Percentiles rank a stretch among this genome's conserved stretches.
Evolutionary conservation across 2,888 invertebrate species (phyloP).

Genomic region (Hirtodrosophila alboralis): DNA sequence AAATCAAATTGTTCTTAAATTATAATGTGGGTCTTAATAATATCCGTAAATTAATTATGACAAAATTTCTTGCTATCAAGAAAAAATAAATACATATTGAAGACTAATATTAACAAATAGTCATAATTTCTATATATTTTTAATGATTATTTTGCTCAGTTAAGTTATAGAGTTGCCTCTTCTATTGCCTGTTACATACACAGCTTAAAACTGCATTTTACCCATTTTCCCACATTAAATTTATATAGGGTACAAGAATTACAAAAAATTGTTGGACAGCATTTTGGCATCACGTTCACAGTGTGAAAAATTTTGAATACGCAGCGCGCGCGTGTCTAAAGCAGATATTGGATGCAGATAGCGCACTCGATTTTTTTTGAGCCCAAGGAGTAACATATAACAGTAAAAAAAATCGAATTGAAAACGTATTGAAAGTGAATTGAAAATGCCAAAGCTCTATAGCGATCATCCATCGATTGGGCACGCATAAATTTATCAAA

Average conservation of each 20-base stretch:
- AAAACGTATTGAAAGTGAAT: conserved; percentile 45
- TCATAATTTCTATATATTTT: too few species aligned
- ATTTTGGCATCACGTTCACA: conserved; percentile 54
- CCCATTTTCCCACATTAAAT: neutral
- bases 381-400: conserved; percentile 54
- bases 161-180: too few species aligned
- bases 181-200: too few species aligned
- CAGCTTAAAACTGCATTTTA: neutral
- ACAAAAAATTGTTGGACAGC: conserved; percentile 13
- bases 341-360: conserved; percentile 61
- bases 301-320: conserved; percentile 64
- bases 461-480: conserved; percentile 55
- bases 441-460: conserved; percentile 19
- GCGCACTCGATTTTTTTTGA: conserved; percentile 29
- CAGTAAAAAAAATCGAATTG: conserved; percentile 20
- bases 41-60: too few species aligned
- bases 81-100: too few species aligned
- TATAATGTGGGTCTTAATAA: too few species aligned
- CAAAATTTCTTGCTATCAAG: too few species aligned
- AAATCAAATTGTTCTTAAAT: too few species aligned
- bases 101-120: too few species aligned
- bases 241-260: neutral
- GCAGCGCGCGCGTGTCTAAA: conserved; percentile 64
- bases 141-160: too few species aligned
- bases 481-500: conserved; percentile 63